phyloP scores from a whole-genome alignment of 2,888 invertebrate genomes.

The Caenorhabditis virilis region DNA sequence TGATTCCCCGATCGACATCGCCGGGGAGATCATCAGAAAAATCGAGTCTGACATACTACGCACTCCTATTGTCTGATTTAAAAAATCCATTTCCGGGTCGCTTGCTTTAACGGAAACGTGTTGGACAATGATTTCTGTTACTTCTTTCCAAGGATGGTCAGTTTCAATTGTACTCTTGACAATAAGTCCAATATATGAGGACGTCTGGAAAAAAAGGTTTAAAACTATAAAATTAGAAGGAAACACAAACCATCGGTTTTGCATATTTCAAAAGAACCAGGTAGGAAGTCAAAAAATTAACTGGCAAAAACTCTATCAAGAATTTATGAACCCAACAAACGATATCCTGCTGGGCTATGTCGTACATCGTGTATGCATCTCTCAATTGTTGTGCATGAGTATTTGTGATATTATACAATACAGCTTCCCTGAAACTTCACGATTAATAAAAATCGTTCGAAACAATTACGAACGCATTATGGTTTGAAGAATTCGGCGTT shows the following conservation, averaged over 20 bases:
- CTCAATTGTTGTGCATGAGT: constrained; percentile 15
- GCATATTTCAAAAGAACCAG: constrained; percentile 52
- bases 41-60: constrained; percentile 45
- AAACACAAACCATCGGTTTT: constrained; percentile 41
- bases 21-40: constrained; percentile 58
- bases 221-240: not conserved
- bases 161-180: constrained; percentile 16
- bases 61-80: constrained; percentile 30
- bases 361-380: constrained; percentile 8
- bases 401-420: constrained; percentile 14
- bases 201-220: not conserved
- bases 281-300: constrained; percentile 49
- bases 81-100: constrained; percentile 37
- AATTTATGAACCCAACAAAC: constrained; percentile 46
- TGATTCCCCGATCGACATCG: constrained; percentile 40
- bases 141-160: constrained; percentile 25
- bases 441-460: not conserved
- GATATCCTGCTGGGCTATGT: constrained; percentile 9
- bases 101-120: constrained; percentile 12
- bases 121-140: constrained; percentile 14
- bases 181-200: constrained; percentile 8
- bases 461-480: constrained; percentile 6
- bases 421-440: constrained; percentile 1
- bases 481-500: not conserved
- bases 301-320: constrained; percentile 48